Base-by-base conservation (phyloP, 2,113 vertebrate species). In the Peromyscus polionotus region DNA sequence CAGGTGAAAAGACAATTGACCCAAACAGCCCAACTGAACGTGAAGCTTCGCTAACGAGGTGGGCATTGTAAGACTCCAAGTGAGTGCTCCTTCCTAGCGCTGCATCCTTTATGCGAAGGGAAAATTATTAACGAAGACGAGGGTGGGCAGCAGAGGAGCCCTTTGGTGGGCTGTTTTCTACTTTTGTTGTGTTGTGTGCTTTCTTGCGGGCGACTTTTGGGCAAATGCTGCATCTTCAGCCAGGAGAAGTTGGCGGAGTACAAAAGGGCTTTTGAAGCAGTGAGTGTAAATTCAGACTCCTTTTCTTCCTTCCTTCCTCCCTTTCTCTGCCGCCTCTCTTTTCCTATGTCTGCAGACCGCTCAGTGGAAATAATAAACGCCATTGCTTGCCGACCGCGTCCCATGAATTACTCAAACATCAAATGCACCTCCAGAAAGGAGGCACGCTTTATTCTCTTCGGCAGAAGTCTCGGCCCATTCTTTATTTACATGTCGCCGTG, bases 201-300 rank as follows among this genome's bases (percentile, higher is more conserved):
- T 97, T 98, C 98, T 98, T 99, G 97, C 98, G 99, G 99, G 99
- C 98, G 98, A 99, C 99, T 99, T 99, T 98, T 96, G 99, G 99
- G 99, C 98, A 99, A 99, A 98, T 99, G 98, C 98, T 99, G 99
- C 98, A 99, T 99, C 98, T 99, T 99, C 98, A 99, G 98, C 98
- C 98, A 98, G 98, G 99, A 99, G 99, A 99, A 99, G 99, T 98
- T 99, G 99, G 98, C 98, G 0, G 98, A 98, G 97, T 98, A 99
- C 99, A 99, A 99, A 99, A 99, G 98, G 98, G 99, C 99, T 99
- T 99, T 99, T 99, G 99, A 99, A 99, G 99, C 98, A 67, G 99
- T 99, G 98, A 99, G 99, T 99, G 98, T 99, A 99, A 99, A 98
- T 98, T 98, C 98, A 98, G 98, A 96, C 98, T 98, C 98, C 97